A percentile compares a stretch with the other conserved stretches of the same genome.
phyloP scores from a whole-genome alignment of 2,113 vertebrate species.

The Phyllopteryx taeniolatus region DNA sequence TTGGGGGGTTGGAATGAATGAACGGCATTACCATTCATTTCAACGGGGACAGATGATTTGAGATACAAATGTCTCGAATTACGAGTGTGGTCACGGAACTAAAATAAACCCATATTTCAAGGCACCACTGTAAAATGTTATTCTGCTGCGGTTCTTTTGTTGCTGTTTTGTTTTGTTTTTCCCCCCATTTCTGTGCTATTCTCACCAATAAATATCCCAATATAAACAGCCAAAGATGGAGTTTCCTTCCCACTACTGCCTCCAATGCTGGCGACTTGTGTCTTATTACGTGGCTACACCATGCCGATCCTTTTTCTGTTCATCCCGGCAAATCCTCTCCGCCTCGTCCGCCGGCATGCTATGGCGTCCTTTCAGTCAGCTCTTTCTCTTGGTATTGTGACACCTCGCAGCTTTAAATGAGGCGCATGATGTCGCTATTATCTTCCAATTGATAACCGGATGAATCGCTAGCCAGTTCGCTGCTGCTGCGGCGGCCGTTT shows the following conservation, averaged over 20 bases:
- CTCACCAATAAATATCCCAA: not conserved
- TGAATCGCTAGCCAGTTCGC: conserved; percentile 8
- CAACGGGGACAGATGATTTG: too few species aligned
- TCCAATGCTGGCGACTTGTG: conserved; percentile 24
- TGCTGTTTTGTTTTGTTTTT: too few species aligned
- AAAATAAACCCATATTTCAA: too few species aligned
- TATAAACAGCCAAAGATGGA: not conserved
- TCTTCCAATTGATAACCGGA: conserved; percentile 8
- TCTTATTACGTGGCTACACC: conserved; percentile 37
- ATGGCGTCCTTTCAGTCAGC: conserved; percentile 28
- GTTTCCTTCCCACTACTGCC: not conserved
- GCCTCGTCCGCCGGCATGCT: conserved; percentile 9
- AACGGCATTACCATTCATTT: too few species aligned
- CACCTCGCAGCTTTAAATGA: conserved; percentile 4
- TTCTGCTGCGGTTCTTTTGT: too few species aligned
- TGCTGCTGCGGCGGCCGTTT: conserved; percentile 1
- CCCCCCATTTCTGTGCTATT: too few species aligned
- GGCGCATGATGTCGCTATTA: conserved; percentile 5
- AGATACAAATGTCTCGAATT: too few species aligned
- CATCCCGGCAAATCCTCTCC: conserved; percentile 29
- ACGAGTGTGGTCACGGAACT: too few species aligned
- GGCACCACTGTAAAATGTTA: too few species aligned
- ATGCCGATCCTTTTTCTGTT: conserved; percentile 20
- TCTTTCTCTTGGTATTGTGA: not conserved
- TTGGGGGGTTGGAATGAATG: too few species aligned